A percentile compares a stretch with the other conserved stretches of the same genome.
These are phyloP conservation scores for Metridium senile DNA, from an alignment of 92 coral and sea anemone species.

Conservation along the genomic window DNA sequence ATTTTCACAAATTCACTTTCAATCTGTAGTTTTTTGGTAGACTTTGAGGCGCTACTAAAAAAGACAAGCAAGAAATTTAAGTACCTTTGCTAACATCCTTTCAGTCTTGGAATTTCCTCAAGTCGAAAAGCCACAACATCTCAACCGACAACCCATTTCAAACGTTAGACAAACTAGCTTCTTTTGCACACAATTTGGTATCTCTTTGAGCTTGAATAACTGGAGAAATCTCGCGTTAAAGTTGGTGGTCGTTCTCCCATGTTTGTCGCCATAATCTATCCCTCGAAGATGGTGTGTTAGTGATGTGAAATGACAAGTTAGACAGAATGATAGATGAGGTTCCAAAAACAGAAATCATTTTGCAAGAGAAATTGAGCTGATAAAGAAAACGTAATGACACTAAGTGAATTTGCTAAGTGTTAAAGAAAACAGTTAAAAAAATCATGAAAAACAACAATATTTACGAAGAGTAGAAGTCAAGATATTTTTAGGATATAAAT, in stretches of 20 bases:
- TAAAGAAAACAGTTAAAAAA: not conserved
- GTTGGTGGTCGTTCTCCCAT: not conserved
- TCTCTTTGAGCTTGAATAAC: not conserved
- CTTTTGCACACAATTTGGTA: not conserved
- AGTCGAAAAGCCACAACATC: not conserved
- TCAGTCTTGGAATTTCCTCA: not conserved
- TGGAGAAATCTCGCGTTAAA: not conserved
- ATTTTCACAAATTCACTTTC: too few relatives aligned
- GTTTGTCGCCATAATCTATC: not conserved
- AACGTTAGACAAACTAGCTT: not conserved
- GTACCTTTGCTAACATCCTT: not conserved
- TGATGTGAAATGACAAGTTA: constrained; percentile 20
- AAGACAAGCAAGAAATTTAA: not conserved
- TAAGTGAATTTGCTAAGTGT: not conserved
- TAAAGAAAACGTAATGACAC: not conserved
- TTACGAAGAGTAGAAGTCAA: not conserved
- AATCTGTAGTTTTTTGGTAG: too few relatives aligned
- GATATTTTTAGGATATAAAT: too few relatives aligned
- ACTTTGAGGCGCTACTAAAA: not conserved
- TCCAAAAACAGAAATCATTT: constrained; percentile 9
- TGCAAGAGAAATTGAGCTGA: not conserved
- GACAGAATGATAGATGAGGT: constrained; percentile 40
- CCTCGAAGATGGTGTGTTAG: not conserved
- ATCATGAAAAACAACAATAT: not conserved
- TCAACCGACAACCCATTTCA: not conserved